phyloP scores from a whole-genome alignment of 2,113 vertebrate species.

The Indri indri region DNA sequence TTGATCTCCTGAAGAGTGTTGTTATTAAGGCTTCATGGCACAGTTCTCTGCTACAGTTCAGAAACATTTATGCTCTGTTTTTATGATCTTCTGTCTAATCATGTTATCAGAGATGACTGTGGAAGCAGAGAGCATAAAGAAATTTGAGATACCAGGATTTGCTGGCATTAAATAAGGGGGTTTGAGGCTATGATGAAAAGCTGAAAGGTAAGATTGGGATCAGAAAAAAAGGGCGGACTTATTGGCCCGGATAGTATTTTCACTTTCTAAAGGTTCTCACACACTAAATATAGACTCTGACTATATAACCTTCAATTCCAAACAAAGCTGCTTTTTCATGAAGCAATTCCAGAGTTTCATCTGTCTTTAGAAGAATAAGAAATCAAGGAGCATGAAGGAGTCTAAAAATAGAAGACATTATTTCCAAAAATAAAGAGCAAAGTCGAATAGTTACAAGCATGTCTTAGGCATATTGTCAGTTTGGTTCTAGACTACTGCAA shows the following conservation, averaged over 20 bases:
- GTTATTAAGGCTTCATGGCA: constrained; percentile 44
- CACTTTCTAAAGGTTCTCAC: constrained; percentile 29
- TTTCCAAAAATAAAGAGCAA: constrained; percentile 16
- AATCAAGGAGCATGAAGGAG: constrained; percentile 23
- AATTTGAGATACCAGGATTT: constrained; percentile 47
- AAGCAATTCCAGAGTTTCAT: constrained; percentile 33
- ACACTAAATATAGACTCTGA: constrained; percentile 53
- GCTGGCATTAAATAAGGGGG: constrained; percentile 45
- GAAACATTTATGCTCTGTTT: constrained; percentile 56
- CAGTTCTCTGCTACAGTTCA: constrained; percentile 11
- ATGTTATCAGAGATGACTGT: constrained; percentile 61
- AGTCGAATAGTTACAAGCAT: background rate
- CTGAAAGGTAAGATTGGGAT: constrained; percentile 57
- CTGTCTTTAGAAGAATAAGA: constrained; percentile 29
- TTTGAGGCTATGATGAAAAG: constrained; percentile 46
- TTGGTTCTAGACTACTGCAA: background rate
- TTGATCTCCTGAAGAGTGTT: constrained; percentile 7
- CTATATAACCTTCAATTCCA: constrained; percentile 52
- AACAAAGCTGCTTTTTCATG: constrained; percentile 50
- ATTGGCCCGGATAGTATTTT: constrained; percentile 33
- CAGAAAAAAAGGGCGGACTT: background rate
- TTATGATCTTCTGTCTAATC: constrained; percentile 68
- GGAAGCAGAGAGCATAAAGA: constrained; percentile 53
- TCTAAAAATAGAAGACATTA: constrained; percentile 41
- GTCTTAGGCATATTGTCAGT: background rate